Conservation (phyloP, 1,140 invertebrate species). For the Harlomillsia oculata region DNA sequence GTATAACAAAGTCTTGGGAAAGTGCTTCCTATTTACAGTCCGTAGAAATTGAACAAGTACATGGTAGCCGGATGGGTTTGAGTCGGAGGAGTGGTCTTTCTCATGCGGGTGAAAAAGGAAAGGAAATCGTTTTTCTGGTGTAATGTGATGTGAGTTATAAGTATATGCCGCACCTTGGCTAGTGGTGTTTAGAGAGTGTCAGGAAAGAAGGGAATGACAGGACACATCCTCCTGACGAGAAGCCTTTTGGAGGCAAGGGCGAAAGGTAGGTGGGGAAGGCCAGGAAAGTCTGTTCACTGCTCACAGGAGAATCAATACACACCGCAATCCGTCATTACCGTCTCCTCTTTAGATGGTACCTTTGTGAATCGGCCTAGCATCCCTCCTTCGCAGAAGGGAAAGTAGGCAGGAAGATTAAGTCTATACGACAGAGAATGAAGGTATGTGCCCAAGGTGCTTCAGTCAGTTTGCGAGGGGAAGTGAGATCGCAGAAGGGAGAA, state of each 20-base stretch:
- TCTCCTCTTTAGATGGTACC: no score
- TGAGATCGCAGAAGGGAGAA: not conserved
- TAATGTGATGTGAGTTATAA: not conserved
- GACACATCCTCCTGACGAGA: no score
- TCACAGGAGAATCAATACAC: slow-evolving; percentile 26
- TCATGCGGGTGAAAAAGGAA: slow-evolving; percentile 23
- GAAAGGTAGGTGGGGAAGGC: no score
- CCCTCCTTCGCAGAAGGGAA: not conserved
- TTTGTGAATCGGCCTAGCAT: no score
- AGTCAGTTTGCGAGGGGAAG: not conserved
- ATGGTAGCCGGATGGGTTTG: not conserved
- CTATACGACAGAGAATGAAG: not conserved
- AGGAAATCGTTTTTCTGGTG: slow-evolving; percentile 2
- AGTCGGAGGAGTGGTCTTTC: not conserved
- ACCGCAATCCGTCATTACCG: slow-evolving; percentile 30
- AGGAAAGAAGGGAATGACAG: no score
- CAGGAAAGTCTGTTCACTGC: no score
- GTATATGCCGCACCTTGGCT: not conserved
- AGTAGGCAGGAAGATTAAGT: not conserved
- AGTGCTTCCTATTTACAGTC: no score
- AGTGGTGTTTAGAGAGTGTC: no score
- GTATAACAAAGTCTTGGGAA: no score
- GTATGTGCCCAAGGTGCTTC: not conserved
- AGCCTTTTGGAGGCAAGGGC: no score
- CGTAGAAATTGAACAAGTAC: no score